These are phyloP conservation scores for Parazoanthus darwini DNA, from an alignment of 92 coral and sea anemone species.

Conservation along the genomic window DNA sequence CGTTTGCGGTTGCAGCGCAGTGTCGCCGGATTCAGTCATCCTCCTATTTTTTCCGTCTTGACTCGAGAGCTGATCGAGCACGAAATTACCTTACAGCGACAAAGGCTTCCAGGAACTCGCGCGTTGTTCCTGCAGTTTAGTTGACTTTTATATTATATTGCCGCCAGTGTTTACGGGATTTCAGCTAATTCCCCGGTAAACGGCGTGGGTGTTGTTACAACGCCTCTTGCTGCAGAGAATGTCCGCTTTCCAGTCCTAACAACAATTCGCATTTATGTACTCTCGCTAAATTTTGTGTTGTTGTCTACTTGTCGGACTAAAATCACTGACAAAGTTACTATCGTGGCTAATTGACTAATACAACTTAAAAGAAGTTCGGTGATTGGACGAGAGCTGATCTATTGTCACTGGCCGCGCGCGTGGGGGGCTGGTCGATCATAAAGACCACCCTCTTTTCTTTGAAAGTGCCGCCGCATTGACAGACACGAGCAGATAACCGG, in stretches of 20 bases:
- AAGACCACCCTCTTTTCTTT: conserved; percentile 76
- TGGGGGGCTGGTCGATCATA: conserved; percentile 42
- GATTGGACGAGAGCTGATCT: conserved; percentile 68
- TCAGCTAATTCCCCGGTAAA: conserved; percentile 49
- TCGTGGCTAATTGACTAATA: conserved; percentile 83
- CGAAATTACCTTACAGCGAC: conserved; percentile 27
- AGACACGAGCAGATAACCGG: conserved; percentile 63
- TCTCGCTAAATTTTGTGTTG: conserved; percentile 64
- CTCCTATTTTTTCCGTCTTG: conserved; percentile 37
- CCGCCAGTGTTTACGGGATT: conserved; percentile 32
- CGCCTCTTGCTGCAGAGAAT: not conserved
- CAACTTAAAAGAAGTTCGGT: conserved; percentile 52
- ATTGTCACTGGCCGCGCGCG: conserved; percentile 74
- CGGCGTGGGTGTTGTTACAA: conserved; percentile 72
- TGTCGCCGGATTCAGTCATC: conserved; percentile 35
- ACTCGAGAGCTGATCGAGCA: conserved; percentile 5
- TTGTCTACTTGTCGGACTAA: conserved; percentile 69
- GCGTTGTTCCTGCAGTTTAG: conserved; percentile 23
- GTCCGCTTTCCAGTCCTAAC: conserved; percentile 48
- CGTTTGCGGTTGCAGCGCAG: conserved; percentile 20
- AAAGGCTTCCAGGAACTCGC: conserved; percentile 4
- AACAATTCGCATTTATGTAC: conserved; percentile 64
- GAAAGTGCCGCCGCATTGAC: conserved; percentile 79
- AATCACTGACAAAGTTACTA: conserved; percentile 71
- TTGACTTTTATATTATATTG: conserved; percentile 37